Evolutionary conservation across 2,888 invertebrate genomes (phyloP), one percentile per base, ranked within the genome.

Genomic region (Netelia virgata): DNA sequence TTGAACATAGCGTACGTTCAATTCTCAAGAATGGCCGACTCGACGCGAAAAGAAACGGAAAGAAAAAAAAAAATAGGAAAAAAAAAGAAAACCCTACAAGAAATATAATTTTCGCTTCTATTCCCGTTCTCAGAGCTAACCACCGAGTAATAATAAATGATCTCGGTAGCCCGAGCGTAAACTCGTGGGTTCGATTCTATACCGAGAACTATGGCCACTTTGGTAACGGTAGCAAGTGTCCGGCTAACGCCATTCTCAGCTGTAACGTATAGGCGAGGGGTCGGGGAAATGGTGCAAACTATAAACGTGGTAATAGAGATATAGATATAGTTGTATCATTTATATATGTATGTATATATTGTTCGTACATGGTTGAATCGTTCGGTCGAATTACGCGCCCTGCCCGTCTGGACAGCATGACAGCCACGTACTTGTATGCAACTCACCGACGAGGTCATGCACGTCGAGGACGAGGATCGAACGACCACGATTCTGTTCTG

Each of bases 401-500:
- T 16, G 72, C 59, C 59, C 50, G 23, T 63, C 36, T 57, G 72
- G 23, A 69, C 61, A 69, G 61, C 43, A 59, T 69, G 74, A 69
- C 75, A 73, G 82, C 84, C 69, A 82, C 69, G 79, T 81, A 75
- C 68, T 72, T 78, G 76, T 84, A 82, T 74, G 69, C 69, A 66
- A 85, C 86, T 92, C 88, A 92, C 92, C 90, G 91, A 85, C 75
- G 90, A 89, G 83, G 92, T 92, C 88, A 91, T 90, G 81, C 91
- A 90, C 82, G 90, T 89, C 86, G 92, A 88, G 76, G 91, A 89
- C 70, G 93, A 90, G 50, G 93, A 92, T 87, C 93, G 90, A 57
- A 93, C 92, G 86, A 93, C 92, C 86, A 93, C 93, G 88, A 93
- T 93, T 84, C 93, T 90, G 89, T 93, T 93, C 89, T 93, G 93